These are phyloP conservation scores for Lerema accius DNA, from an alignment of 1,140 invertebrate species.

Conservation along the genomic window DNA sequence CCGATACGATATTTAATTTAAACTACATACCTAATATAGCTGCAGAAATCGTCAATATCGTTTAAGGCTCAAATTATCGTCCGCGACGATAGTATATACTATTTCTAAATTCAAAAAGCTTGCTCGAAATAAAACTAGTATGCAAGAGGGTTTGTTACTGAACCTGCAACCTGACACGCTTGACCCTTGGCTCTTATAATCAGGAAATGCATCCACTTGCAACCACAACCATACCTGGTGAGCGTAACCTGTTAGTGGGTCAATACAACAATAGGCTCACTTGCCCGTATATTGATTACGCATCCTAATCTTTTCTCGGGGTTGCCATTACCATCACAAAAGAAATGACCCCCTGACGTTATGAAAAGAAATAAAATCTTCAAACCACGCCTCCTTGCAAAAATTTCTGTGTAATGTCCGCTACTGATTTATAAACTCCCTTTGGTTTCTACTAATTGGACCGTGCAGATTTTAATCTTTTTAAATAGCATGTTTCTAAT, in stretches of 20 bases:
- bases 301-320: slow-evolving; percentile 47
- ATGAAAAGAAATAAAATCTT: slow-evolving; percentile 44
- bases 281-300: slow-evolving; percentile 54
- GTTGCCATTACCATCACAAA: slow-evolving; percentile 65
- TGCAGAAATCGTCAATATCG: too few species aligned
- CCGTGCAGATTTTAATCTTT: background rate
- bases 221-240: slow-evolving; percentile 38
- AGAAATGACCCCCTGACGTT: slow-evolving; percentile 55
- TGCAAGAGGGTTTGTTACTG: background rate
- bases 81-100: too few species aligned
- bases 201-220: slow-evolving; percentile 34
- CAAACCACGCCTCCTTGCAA: slow-evolving; percentile 43
- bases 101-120: too few species aligned
- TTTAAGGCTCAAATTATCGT: too few species aligned
- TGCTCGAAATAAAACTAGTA: too few species aligned
- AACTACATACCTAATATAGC: too few species aligned
- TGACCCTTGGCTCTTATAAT: slow-evolving; percentile 31
- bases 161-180: slow-evolving; percentile 35
- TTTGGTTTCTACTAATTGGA: slow-evolving; percentile 18
- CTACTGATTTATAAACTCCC: slow-evolving; percentile 43
- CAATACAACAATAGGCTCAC: slow-evolving; percentile 61
- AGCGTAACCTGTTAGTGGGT: slow-evolving; percentile 66
- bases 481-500: too few species aligned
- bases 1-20: too few species aligned
- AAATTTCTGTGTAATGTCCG: slow-evolving; percentile 39